Conservation (phyloP, 1,140 invertebrate species). For the Laupala kohalensis region DNA sequence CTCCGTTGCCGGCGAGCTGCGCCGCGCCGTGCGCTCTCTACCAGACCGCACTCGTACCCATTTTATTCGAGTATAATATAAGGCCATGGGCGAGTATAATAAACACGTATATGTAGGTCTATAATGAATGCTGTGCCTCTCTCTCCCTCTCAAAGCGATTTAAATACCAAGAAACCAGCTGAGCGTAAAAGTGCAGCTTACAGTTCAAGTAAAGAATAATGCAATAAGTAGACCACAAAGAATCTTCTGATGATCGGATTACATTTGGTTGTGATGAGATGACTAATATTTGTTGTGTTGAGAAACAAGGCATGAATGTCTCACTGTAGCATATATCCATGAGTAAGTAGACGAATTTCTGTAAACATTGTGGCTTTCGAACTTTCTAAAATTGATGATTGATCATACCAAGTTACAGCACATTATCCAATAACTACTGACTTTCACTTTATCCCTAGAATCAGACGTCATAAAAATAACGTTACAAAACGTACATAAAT, state of each 20-base stretch:
- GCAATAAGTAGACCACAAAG: neutral
- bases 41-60: neutral
- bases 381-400: neutral
- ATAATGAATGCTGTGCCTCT: neutral
- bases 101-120: neutral
- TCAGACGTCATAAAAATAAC: neutral
- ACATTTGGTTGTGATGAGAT: no score
- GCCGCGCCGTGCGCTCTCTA: no score
- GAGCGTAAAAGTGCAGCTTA: neutral
- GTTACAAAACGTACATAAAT: no score
- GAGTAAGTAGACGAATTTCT: neutral
- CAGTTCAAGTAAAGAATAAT: neutral
- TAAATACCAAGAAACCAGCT: neutral
- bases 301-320: no score
- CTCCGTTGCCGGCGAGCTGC: no score
- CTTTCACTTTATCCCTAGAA: neutral
- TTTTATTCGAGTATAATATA: neutral
- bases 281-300: no score
- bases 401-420: neutral
- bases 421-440: neutral
- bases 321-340: no score
- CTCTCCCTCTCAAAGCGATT: neutral
- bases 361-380: neutral
- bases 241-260: no score
- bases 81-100: neutral